Evolutionary conservation across 2,113 vertebrate species (phyloP).

Genomic region (Periophthalmodon schlosseri): DNA sequence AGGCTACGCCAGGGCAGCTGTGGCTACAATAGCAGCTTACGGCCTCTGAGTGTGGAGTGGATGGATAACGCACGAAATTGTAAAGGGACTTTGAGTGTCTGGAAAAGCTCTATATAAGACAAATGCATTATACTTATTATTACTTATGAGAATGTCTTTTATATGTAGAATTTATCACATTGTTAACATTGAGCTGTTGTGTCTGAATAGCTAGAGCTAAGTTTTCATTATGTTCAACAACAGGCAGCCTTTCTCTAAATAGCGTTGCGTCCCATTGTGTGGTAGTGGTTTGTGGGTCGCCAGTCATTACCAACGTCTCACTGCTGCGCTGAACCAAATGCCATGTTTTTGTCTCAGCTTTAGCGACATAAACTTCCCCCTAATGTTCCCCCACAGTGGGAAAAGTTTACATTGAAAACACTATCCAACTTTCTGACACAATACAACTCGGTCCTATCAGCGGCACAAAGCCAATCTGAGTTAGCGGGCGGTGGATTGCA

Average conservation of each 20-base stretch:
- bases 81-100: too few species aligned
- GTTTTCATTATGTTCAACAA: neutral
- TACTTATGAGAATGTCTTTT: too few species aligned
- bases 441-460: neutral
- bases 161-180: neutral
- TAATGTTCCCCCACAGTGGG: neutral
- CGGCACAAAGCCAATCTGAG: conserved; percentile 10
- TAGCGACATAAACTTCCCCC: neutral
- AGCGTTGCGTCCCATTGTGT: neutral
- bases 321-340: conserved; percentile 3
- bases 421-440: conserved; percentile 4
- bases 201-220: neutral
- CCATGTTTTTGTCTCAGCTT: neutral
- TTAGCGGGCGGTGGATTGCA: conserved; percentile 2
- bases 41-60: too few species aligned
- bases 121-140: too few species aligned
- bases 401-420: conserved; percentile 11
- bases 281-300: conserved; percentile 1
- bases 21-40: too few species aligned
- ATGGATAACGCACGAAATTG: too few species aligned
- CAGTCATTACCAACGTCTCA: conserved; percentile 21
- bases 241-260: conserved; percentile 6
- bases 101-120: too few species aligned
- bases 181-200: neutral
- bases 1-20: too few species aligned